Conservation (phyloP, 2,113 vertebrate species). For the Sapayoa aenigma region DNA sequence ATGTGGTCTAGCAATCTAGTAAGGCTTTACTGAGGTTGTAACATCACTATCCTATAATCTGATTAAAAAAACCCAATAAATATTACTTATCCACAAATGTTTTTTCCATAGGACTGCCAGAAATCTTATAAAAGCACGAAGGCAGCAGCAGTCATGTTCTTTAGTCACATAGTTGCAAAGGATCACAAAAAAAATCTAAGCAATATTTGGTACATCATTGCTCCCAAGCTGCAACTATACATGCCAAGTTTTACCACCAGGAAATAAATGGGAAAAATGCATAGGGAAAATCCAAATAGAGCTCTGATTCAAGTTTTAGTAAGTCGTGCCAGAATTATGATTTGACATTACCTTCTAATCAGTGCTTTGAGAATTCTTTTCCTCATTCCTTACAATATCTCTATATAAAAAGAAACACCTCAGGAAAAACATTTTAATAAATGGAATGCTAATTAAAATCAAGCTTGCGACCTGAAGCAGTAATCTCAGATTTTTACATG, state of each 20-base stretch:
- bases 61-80: neutral
- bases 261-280: neutral
- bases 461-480: neutral
- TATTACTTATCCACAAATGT: neutral
- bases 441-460: neutral
- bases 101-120: neutral
- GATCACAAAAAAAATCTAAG: neutral
- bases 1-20: neutral
- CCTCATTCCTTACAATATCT: neutral
- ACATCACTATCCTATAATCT: neutral
- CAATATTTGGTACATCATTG: neutral
- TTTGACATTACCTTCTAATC: slow-evolving; percentile 3
- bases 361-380: slow-evolving; percentile 1
- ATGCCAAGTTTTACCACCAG: neutral
- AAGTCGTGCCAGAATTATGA: neutral
- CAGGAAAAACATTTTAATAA: neutral
- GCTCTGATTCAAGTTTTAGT: neutral
- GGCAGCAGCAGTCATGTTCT: neutral
- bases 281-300: neutral
- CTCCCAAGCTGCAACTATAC: neutral
- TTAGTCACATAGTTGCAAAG: neutral
- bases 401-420: neutral
- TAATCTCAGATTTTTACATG: neutral
- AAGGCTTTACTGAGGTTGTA: neutral
- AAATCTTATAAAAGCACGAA: neutral